phyloP scores from a whole-genome alignment of 2,888 invertebrate genomes.

The Orthosia gothica region DNA sequence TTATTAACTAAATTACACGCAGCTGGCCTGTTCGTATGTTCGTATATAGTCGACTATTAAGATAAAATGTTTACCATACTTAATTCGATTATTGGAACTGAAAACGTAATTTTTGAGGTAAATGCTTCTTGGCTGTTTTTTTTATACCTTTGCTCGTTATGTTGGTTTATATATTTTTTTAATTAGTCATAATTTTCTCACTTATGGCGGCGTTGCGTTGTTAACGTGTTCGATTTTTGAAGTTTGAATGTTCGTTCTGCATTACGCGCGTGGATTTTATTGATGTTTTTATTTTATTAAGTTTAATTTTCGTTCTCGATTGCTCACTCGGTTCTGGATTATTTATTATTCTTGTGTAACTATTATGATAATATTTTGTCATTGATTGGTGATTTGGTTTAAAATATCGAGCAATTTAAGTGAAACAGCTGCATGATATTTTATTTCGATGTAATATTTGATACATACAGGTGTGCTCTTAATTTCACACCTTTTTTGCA shows the following conservation, averaged over 20 bases:
- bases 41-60: constrained; percentile 79
- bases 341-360: constrained; percentile 54
- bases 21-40: constrained; percentile 76
- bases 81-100: constrained; percentile 87
- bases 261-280: constrained; percentile 58
- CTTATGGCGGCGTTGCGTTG: constrained; percentile 27
- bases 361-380: constrained; percentile 33
- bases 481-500: constrained; percentile 42
- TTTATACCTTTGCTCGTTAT: constrained; percentile 49
- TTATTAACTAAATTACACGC: constrained; percentile 87
- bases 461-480: constrained; percentile 41
- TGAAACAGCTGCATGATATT: constrained; percentile 39
- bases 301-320: constrained; percentile 26
- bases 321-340: constrained; percentile 16
- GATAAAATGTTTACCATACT: constrained; percentile 86
- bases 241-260: constrained; percentile 57
- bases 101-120: constrained; percentile 67
- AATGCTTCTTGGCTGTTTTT: constrained; percentile 53
- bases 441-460: constrained; percentile 45
- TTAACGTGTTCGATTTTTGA: constrained; percentile 59
- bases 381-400: constrained; percentile 39
- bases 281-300: constrained; percentile 28
- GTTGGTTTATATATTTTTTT: constrained; percentile 60
- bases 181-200: constrained; percentile 60
- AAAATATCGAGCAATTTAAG: constrained; percentile 38